Conservation (phyloP, 2,888 invertebrate species). For the Neria commutata region DNA sequence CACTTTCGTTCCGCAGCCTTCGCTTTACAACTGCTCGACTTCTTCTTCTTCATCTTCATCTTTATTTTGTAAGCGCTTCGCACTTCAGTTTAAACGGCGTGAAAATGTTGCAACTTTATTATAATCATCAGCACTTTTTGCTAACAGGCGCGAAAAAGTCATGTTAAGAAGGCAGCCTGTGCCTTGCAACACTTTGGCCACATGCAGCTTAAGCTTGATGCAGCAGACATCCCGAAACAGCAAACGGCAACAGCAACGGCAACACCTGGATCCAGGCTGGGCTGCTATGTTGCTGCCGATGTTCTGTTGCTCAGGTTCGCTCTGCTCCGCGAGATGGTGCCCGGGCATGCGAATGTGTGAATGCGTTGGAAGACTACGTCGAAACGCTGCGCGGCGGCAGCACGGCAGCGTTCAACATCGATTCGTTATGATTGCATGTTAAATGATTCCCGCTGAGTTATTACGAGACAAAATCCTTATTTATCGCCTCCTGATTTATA, state of each 20-base stretch:
- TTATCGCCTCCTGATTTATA: constrained; percentile 62
- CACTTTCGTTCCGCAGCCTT: too few species aligned
- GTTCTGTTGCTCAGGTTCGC: constrained; percentile 14
- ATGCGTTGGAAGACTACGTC: constrained; percentile 14
- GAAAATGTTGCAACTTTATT: constrained; percentile 46
- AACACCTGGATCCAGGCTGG: neutral
- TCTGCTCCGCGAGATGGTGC: constrained; percentile 3
- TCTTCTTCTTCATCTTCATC: neutral
- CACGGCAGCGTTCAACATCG: constrained; percentile 55
- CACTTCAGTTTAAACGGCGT: constrained; percentile 5
- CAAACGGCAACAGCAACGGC: neutral
- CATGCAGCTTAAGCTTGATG: constrained; percentile 1
- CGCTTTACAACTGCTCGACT: too few species aligned
- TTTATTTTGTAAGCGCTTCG: neutral
- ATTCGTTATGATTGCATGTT: constrained; percentile 61
- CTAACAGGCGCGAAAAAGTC: constrained; percentile 33
- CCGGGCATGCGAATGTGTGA: constrained; percentile 16
- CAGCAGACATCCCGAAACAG: neutral
- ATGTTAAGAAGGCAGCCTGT: neutral
- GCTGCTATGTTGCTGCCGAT: neutral
- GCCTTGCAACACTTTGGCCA: constrained; percentile 1
- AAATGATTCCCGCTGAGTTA: constrained; percentile 62
- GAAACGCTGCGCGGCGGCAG: constrained; percentile 14
- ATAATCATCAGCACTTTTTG: constrained; percentile 31
- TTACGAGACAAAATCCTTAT: constrained; percentile 63